Evolutionary conservation across 2,888 invertebrate genomes (phyloP).

Genomic region (Macaria liturata): DNA sequence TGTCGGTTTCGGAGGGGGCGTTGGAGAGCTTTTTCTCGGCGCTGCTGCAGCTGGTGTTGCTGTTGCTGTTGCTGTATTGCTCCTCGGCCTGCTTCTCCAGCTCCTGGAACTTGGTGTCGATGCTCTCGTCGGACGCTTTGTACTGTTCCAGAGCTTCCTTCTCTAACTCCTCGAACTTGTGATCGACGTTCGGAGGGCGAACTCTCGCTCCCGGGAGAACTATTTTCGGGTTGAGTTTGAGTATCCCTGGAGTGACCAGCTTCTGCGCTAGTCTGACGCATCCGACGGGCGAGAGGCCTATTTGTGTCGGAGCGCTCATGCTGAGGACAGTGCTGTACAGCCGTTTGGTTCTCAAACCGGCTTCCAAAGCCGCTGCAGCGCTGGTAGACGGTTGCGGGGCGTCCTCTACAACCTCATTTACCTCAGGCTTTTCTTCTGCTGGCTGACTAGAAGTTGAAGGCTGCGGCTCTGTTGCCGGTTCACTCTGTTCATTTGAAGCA

Average conservation of each 20-base stretch:
- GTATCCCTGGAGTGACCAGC: conserved; percentile 63
- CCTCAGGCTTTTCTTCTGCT: conserved; percentile 44
- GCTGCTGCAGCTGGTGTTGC: conserved; percentile 77
- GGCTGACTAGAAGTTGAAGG: conserved; percentile 35
- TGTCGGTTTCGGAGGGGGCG: conserved; percentile 49
- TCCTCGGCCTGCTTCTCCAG: conserved; percentile 86
- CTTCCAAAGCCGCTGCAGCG: conserved; percentile 58
- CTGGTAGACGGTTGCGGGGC: conserved; percentile 64
- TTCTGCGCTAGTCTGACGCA: conserved; percentile 68
- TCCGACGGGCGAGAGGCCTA: conserved; percentile 55
- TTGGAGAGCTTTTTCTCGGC: conserved; percentile 58
- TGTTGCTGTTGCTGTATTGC: conserved; percentile 83
- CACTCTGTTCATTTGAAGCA: conserved; percentile 33
- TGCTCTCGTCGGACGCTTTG: conserved; percentile 82
- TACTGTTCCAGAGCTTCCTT: conserved; percentile 84
- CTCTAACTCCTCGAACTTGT: conserved; percentile 82
- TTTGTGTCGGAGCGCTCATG: conserved; percentile 66
- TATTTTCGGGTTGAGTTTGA: conserved; percentile 72
- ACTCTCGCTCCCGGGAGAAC: conserved; percentile 60
- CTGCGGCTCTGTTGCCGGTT: conserved; percentile 21
- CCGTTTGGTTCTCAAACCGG: conserved; percentile 67
- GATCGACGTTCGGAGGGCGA: conserved; percentile 61
- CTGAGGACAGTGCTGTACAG: conserved; percentile 81
- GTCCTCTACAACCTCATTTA: conserved; percentile 51
- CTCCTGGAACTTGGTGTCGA: conserved; percentile 84